These are phyloP conservation scores for Ophonus ardosiacus DNA, from an alignment of 2,888 invertebrate genomes.

Conservation along the genomic window DNA sequence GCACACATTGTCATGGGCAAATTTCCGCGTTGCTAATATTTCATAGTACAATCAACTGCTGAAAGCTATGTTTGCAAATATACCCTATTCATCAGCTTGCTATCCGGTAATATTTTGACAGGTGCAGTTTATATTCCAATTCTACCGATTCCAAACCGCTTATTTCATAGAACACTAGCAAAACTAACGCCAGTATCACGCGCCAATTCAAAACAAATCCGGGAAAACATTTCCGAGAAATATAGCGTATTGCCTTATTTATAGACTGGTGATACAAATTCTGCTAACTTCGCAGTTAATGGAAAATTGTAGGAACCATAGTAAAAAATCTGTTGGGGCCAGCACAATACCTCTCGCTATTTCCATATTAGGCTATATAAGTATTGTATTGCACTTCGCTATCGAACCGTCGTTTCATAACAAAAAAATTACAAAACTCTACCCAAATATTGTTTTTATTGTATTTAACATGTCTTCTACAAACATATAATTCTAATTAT, in stretches of 20 bases:
- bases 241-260: not conserved
- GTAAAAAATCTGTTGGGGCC: too few species aligned
- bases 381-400: too few species aligned
- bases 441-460: too few species aligned
- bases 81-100: constrained; percentile 23
- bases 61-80: constrained; percentile 40
- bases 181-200: constrained; percentile 28
- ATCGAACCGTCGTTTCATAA: too few species aligned
- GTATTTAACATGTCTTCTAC: too few species aligned
- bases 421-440: too few species aligned
- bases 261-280: not conserved
- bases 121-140: constrained; percentile 34
- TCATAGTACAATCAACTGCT: constrained; percentile 28
- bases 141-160: constrained; percentile 33
- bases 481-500: too few species aligned
- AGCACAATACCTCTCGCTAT: too few species aligned
- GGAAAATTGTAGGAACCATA: too few species aligned
- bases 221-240: constrained; percentile 9
- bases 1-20: not conserved
- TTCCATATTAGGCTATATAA: too few species aligned
- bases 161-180: constrained; percentile 25
- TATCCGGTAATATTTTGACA: constrained; percentile 39
- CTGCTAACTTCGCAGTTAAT: not conserved
- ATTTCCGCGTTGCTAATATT: constrained; percentile 34
- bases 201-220: not conserved